Evolutionary conservation across 2,888 invertebrate species (phyloP).

Genomic region (Metalampra italica): DNA sequence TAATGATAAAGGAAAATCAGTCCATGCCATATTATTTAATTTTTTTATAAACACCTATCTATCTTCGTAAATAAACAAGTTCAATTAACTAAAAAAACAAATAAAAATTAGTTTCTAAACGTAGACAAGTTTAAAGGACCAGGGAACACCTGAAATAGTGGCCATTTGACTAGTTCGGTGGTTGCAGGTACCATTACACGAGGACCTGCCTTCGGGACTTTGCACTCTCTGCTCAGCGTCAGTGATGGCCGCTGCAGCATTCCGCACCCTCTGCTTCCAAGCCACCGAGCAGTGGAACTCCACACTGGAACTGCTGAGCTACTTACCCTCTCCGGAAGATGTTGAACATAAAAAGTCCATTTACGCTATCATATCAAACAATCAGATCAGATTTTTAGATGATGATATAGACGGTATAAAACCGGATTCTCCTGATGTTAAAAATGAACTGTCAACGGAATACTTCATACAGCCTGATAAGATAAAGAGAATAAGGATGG

Average conservation of each 20-base stretch:
- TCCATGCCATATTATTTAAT: neutral
- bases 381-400: conserved; percentile 33
- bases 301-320: conserved; percentile 35
- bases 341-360: conserved; percentile 19
- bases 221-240: conserved; percentile 49
- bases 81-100: neutral
- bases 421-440: neutral
- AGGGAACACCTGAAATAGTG: conserved; percentile 28
- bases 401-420: conserved; percentile 12
- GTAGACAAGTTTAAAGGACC: too few relatives aligned
- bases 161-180: conserved; percentile 57
- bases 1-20: too few relatives aligned
- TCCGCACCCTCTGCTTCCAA: conserved; percentile 44
- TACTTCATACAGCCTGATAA: neutral
- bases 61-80: neutral
- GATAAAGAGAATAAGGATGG: neutral
- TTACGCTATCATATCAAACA: conserved; percentile 34
- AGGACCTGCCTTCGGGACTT: conserved; percentile 52
- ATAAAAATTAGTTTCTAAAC: neutral
- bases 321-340: conserved; percentile 26
- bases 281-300: conserved; percentile 43
- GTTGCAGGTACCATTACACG: conserved; percentile 61
- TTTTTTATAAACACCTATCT: neutral
- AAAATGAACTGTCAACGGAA: neutral
- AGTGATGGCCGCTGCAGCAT: conserved; percentile 47